These are phyloP conservation scores for Dasyornis broadbenti DNA, from an alignment of 2,113 vertebrate species.

Conservation along the genomic window DNA sequence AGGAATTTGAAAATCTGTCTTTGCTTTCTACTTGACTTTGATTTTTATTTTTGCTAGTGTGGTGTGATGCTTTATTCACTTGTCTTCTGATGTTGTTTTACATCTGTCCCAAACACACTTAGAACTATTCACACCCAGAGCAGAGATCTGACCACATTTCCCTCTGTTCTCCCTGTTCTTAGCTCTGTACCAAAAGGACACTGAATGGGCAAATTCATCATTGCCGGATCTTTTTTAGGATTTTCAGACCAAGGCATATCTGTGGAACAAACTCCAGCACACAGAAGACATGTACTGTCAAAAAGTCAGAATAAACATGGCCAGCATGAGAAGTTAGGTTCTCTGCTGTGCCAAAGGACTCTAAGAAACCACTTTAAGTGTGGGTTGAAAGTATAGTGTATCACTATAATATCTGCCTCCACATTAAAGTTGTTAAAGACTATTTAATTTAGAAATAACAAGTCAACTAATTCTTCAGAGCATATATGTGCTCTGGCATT, in stretches of 20 bases:
- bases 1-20: neutral
- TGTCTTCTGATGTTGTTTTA: neutral
- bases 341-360: neutral
- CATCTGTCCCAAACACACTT: neutral
- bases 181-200: neutral
- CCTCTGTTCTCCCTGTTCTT: neutral
- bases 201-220: neutral
- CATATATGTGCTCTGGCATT: neutral
- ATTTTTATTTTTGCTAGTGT: neutral
- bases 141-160: neutral
- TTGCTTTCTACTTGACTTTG: neutral
- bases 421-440: neutral
- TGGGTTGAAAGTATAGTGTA: neutral
- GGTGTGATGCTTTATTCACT: neutral
- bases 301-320: neutral
- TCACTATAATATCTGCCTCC: neutral
- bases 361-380: neutral
- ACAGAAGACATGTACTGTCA: neutral
- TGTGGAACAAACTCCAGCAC: neutral
- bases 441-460: constrained; percentile 1
- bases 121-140: neutral
- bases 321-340: neutral
- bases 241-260: neutral
- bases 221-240: neutral
- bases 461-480: constrained; percentile 11